Percentiles rank a stretch among this genome's conserved stretches.
phyloP scores from a whole-genome alignment of 53 echinoderm and acorn worm genomes.

The Paelopatides confundens region DNA sequence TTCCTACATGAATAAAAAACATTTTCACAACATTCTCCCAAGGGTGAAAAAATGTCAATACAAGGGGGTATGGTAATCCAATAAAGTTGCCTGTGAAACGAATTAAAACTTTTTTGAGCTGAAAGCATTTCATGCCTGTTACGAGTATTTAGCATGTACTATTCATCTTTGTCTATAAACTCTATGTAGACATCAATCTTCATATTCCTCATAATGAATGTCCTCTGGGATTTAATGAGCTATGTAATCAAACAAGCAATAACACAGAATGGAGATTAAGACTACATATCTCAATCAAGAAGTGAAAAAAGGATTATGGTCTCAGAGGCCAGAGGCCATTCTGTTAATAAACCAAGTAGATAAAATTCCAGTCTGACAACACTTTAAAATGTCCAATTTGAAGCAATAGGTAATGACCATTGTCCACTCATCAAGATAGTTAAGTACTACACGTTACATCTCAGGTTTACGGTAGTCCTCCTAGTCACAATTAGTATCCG shows the following conservation, averaged over 20 bases:
- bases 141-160: not conserved
- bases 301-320: not conserved
- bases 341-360: not conserved
- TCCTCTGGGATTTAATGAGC: conserved; percentile 14
- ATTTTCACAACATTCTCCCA: not conserved
- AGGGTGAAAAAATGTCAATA: not conserved
- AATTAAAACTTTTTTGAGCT: no score
- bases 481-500: no score
- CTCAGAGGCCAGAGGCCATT: not conserved
- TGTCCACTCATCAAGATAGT: no score
- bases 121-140: no score
- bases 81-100: not conserved
- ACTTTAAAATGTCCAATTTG: no score
- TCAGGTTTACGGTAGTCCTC: no score
- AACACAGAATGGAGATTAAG: conserved; percentile 21
- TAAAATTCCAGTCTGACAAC: no score
- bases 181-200: not conserved
- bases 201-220: not conserved
- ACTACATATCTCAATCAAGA: conserved; percentile 17
- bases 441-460: no score
- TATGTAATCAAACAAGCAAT: conserved; percentile 8
- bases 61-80: not conserved
- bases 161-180: not conserved
- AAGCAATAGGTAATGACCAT: no score
- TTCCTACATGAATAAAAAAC: not conserved